Base-by-base conservation (phyloP, 2,888 invertebrate genomes). In the Pristionchus exspectatus region DNA sequence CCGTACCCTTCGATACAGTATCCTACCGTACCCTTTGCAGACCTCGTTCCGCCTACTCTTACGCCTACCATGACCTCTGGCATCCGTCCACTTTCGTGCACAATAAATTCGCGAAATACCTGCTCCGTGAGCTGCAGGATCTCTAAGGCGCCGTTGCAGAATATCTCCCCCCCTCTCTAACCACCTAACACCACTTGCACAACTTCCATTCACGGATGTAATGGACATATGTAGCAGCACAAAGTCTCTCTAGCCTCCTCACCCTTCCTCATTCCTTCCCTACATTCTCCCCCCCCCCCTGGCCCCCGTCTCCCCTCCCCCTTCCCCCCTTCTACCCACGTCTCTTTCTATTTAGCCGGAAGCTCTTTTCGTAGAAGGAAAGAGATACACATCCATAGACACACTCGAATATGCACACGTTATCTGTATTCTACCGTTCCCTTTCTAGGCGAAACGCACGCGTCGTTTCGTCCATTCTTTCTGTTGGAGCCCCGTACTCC, bases 51-150 rank as follows among this genome's bases (percentile, higher is more conserved):
- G 90, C 93, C 30, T 92, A 92, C 88, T 90, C 90, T 24, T 93
- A 91, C 84, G 93, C 93, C 38, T 94, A 91, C 81, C 93, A 93
- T 88, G 94, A 94, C 89, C 90, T 94, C 4, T 94, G 93, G 93
- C 92, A 93, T 72, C 94, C 94, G 4, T 93, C 93, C 0, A 93
- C 94, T 9, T 91, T 92, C 63, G 93, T 94, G 16, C 94, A 94
- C 89, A 92, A 93, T 89, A 91, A 92, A 38, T 90, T 94, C 44
- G 93, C 94, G 24, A 91, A 91, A 86, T 92, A 92, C 66, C 91
- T 94, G 33, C 91, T 92, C 72, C 89, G 92, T 69, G 91, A 92
- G 54, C 90, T 94, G 16, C 93, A 94, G 77, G 93, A 93, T 86
- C 89, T 92, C 74, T 93, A 90, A 84, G 24, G 4, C 27, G 21